Percentiles rank a stretch among this genome's conserved stretches.
phyloP scores from a whole-genome alignment of 2,888 invertebrate genomes.

The Macrophya alboannulata region DNA sequence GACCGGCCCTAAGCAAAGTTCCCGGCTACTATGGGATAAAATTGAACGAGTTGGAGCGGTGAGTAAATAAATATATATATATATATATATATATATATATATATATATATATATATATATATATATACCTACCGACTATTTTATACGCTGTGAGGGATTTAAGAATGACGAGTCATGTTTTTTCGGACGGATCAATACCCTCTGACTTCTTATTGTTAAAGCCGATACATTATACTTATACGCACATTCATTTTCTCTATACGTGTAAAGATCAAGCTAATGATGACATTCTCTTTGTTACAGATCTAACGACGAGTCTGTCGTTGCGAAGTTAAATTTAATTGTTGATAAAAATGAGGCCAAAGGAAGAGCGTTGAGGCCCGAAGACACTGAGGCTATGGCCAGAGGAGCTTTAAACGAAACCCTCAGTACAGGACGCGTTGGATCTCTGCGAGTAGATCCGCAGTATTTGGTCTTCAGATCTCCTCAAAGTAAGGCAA shows the following conservation, averaged over 20 bases:
- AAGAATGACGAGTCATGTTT: conserved; percentile 7
- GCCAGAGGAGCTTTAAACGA: conserved; percentile 85
- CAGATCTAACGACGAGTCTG: conserved; percentile 66
- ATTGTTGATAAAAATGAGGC: conserved; percentile 85
- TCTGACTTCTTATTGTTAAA: not conserved
- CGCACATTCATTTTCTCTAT: not conserved
- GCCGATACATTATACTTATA: not conserved
- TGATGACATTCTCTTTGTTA: not conserved
- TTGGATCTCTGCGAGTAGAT: conserved; percentile 91
- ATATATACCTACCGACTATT: not conserved
- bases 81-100: too few relatives aligned
- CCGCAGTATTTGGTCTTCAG: conserved; percentile 90
- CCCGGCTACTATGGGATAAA: conserved; percentile 88
- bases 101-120: too few relatives aligned
- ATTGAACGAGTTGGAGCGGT: conserved; percentile 86
- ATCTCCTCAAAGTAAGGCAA: conserved; percentile 83
- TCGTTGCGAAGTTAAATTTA: conserved; percentile 89
- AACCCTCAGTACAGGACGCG: conserved; percentile 87
- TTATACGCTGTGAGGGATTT: not conserved
- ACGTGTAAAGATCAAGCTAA: not conserved
- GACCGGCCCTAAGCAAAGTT: conserved; percentile 83
- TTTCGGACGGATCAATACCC: not conserved
- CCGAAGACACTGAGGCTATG: conserved; percentile 72
- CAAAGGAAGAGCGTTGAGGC: conserved; percentile 76
- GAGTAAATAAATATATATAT: conserved; percentile 63